Base-by-base conservation (phyloP, 2,113 vertebrate genomes). In the Lucifuga dentata region DNA sequence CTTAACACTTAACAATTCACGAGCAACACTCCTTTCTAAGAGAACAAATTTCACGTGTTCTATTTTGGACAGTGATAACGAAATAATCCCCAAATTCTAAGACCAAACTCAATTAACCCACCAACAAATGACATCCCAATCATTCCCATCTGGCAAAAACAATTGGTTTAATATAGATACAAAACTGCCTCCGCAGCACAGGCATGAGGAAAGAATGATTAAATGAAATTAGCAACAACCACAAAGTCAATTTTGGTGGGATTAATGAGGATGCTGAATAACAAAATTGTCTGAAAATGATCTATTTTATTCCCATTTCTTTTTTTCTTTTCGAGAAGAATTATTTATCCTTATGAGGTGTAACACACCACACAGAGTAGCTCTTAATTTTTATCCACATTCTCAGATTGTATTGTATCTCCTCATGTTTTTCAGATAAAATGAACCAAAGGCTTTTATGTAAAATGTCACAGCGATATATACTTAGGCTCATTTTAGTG, bases 401-500 rank as follows among this genome's bases (percentile, higher is more conserved):
- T 69, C 62, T 75, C 66, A 39, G 48, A 59, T 61, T 69, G 55
- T 49, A 43, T 41, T 49, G 43, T 19, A 65, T 69, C 69, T 72
- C 81, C 62, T 59, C 71, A 65, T 79, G 67, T 62, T 79, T 57
- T 48, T 36, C 49, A 78, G 73, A 81, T 77, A 74, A 69, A 81
- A 78, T 76, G 63, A 78, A 65, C 38, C 5, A 2, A 21, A 32
- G 26, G 40, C 72, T 69, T 67, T 60, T 55, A 64, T 62, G 77
- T 72, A 63, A 87, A 87, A 88, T 85, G 86, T 80, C 81, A 84
- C 79, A 71, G 73, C 65, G 29, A 71, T 85, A 68, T 59, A 78
- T 87, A 83, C 84, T 79, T 75, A 6, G 85, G 80, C 87, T 88
- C 73, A 73, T 86, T 80, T 86, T 12, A 59, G 73, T 65, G 68